These are phyloP conservation scores for Scotopteryx bipunctaria DNA, from an alignment of 2,888 invertebrate genomes.

Conservation along the genomic window DNA sequence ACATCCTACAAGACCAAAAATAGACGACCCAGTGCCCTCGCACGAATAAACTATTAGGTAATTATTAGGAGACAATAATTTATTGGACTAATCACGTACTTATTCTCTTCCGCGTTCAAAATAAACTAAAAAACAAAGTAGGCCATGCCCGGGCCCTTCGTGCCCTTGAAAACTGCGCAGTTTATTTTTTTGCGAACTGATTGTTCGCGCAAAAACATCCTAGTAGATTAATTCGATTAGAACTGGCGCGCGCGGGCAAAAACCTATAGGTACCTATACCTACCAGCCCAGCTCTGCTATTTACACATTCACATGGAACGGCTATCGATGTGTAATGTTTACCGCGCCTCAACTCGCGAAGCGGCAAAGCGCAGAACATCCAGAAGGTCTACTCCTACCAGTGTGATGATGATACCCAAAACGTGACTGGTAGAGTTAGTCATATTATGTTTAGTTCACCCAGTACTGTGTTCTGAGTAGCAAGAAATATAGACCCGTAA, in stretches of 20 bases:
- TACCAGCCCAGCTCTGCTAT: constrained; percentile 1
- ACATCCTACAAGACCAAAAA: too few species aligned
- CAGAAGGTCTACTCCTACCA: constrained; percentile 5
- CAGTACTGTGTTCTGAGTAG: too few species aligned
- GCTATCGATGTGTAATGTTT: constrained; percentile 28
- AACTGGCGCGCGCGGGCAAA: constrained; percentile 16
- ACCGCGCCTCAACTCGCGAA: constrained; percentile 24
- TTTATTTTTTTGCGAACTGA: constrained; percentile 10
- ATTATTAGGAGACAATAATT: too few species aligned
- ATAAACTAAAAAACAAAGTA: neutral
- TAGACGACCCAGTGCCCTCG: too few species aligned
- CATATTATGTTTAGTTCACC: too few species aligned
- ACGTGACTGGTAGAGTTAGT: too few species aligned
- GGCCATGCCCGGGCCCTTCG: neutral
- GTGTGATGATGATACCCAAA: neutral
- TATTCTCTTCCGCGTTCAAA: neutral
- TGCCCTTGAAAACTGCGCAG: constrained; percentile 7
- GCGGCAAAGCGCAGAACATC: constrained; percentile 3
- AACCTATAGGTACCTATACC: neutral
- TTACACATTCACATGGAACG: constrained; percentile 1
- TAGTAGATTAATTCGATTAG: constrained; percentile 4
- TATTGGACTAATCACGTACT: too few species aligned
- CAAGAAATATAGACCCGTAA: too few species aligned
- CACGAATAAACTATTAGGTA: too few species aligned
- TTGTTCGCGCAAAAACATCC: constrained; percentile 18